Conservation (phyloP, 2,797 vertebrate species). For the Emydoidea blandingii region DNA sequence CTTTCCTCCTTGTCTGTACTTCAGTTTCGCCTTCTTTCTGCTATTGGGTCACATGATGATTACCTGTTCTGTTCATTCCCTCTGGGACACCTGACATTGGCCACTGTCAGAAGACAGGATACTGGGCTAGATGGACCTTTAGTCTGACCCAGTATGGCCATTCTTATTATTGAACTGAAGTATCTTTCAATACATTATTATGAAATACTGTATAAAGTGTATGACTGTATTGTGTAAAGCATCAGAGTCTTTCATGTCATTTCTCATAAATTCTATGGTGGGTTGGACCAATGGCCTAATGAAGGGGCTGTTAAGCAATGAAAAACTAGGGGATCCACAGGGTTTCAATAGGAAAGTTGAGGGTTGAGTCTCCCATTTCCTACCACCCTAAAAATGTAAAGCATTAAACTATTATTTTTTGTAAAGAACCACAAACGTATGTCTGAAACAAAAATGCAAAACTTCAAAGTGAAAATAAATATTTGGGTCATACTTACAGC, state of each 20-base stretch:
- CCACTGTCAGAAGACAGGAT: too few relatives aligned
- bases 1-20: neutral
- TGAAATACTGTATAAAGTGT: neutral
- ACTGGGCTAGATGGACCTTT: neutral
- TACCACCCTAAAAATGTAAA: neutral
- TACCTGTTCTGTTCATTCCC: too few relatives aligned
- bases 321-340: neutral
- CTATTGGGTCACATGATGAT: neutral
- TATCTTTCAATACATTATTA: neutral
- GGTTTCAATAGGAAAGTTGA: neutral
- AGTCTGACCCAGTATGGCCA: neutral
- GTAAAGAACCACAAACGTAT: neutral
- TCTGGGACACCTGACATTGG: too few relatives aligned
- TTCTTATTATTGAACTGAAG: neutral
- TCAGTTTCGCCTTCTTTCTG: neutral
- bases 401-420: neutral
- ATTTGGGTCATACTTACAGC: neutral
- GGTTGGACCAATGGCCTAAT: neutral
- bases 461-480: neutral
- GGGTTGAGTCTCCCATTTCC: neutral
- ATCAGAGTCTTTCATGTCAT: neutral
- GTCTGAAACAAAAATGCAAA: neutral
- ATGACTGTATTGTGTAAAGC: neutral
- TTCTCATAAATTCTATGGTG: neutral
- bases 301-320: neutral